phyloP scores from a whole-genome alignment of 2,113 vertebrate species.

The Sturnira hondurensis region DNA sequence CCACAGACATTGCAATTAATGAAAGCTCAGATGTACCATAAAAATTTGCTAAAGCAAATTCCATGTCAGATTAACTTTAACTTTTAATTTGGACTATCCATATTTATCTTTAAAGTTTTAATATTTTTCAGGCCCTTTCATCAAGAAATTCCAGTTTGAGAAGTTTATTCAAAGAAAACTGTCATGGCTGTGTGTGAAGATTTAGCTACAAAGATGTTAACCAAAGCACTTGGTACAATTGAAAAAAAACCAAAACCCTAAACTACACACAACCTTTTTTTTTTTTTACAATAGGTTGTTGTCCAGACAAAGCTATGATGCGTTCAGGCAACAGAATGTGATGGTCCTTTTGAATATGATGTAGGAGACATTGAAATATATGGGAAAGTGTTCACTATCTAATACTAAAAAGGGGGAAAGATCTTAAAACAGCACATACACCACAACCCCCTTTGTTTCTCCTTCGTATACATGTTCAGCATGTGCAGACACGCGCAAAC shows the following conservation, averaged over 20 bases:
- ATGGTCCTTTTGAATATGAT: not conserved
- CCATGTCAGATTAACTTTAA: not conserved
- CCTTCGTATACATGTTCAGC: not conserved
- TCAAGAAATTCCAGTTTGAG: not conserved
- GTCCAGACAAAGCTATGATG: not conserved
- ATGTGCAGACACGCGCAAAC: not conserved
- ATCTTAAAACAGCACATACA: not conserved
- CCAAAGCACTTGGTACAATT: not conserved
- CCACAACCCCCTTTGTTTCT: not conserved
- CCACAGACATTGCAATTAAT: not conserved
- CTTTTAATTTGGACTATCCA: not conserved
- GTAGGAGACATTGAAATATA: not conserved
- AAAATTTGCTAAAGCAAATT: not conserved
- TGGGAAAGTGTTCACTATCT: not conserved
- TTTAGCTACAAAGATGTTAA: not conserved
- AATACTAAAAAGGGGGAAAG: not conserved
- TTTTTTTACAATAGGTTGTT: not conserved
- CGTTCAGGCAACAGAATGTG: not conserved
- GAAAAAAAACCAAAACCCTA: not conserved
- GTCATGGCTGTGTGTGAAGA: not conserved
- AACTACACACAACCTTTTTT: not conserved
- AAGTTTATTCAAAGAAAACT: constrained; percentile 30
- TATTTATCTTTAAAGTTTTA: not conserved
- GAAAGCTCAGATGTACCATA: not conserved
- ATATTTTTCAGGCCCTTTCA: constrained; percentile 13